Evolutionary conservation across 2,888 invertebrate genomes (phyloP), one percentile per base, ranked within the genome.

Genomic region (Luffia ferchaultella): DNA sequence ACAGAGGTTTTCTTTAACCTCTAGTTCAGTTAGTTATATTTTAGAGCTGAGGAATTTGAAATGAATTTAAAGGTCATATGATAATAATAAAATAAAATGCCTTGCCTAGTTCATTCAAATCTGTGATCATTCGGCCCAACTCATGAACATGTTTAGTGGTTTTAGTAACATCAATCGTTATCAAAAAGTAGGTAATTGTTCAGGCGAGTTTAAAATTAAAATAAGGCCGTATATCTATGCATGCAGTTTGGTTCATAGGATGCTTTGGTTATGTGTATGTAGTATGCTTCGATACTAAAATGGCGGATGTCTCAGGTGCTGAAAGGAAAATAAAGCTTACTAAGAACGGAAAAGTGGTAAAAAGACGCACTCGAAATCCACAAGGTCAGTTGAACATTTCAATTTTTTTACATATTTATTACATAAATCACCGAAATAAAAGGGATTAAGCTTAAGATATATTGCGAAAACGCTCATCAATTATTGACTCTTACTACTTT

Each of bases 251-350:
- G 30, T 30, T 30, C 30, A 30, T 30, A 30, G 30, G 30, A 30
- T 30, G 30, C 30, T 30, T 30, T 30, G 30, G 30, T 30, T 30
- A 30, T 30, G 30, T 3, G 12, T 30, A 30, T 30, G n/a, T 42
- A 42, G 16, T 45, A 18, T 61, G 67, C 70, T 73, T 70, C 64
- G 77, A 74, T 79, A 74, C 57, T 71, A 84, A 83, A 84, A 84
- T 84, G 84, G 84, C 84, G 73, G 84, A 84, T 83, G 83, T 83
- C 82, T 69, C 80, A 76, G 76, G 65, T 62, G 70, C 61, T 66
- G 83, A 83, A 42, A 74, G 80, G 57, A 85, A 82, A 79, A 60
- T 77, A 64, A 84, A 84, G 65, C 68, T 77, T 58, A 76, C 67
- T 63, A 85, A 82, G 76, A 77, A 75, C 61, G 79, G 79, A 42